Evolutionary conservation across 30 jellyfish, hydroid and myxozoan species (phyloP).

Genomic region (Hydra vulgaris): DNA sequence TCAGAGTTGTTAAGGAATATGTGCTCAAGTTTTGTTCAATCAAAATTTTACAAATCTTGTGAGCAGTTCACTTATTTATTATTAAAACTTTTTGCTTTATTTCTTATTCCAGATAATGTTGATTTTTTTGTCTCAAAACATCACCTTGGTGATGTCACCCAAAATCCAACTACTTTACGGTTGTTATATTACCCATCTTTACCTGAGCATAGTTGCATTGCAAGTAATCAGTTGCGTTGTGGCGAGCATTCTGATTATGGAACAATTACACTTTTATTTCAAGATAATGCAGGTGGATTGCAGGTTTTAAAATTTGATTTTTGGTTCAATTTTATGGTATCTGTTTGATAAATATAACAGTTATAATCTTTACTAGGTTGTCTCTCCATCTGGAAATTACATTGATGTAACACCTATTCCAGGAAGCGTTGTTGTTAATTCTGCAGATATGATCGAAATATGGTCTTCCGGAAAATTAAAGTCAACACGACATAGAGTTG

Average conservation of each 20-base stretch:
- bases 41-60: slow-evolving; percentile 9
- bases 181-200: slow-evolving; percentile 21
- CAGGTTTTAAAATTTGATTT: slow-evolving; percentile 10
- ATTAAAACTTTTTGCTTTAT: not conserved
- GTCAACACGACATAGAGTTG: slow-evolving; percentile 33
- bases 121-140: slow-evolving; percentile 11
- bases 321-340: not conserved
- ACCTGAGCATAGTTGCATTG: not conserved
- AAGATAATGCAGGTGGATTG: slow-evolving; percentile 32
- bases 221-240: slow-evolving; percentile 28
- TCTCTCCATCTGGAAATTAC: slow-evolving; percentile 19
- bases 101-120: slow-evolving; percentile 1
- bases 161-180: slow-evolving; percentile 23
- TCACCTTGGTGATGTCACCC: not conserved
- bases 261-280: slow-evolving; percentile 27
- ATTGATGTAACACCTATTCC: slow-evolving; percentile 33
- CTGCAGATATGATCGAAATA: slow-evolving; percentile 26
- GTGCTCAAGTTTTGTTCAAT: slow-evolving; percentile 10
- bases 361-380: not conserved
- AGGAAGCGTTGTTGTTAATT: slow-evolving; percentile 29
- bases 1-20: not conserved
- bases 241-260: slow-evolving; percentile 48
- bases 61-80: not conserved
- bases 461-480: slow-evolving; percentile 24
- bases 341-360: not conserved